Base-by-base conservation (phyloP, 2,888 invertebrate species). In the Ennomos fuscantarius region DNA sequence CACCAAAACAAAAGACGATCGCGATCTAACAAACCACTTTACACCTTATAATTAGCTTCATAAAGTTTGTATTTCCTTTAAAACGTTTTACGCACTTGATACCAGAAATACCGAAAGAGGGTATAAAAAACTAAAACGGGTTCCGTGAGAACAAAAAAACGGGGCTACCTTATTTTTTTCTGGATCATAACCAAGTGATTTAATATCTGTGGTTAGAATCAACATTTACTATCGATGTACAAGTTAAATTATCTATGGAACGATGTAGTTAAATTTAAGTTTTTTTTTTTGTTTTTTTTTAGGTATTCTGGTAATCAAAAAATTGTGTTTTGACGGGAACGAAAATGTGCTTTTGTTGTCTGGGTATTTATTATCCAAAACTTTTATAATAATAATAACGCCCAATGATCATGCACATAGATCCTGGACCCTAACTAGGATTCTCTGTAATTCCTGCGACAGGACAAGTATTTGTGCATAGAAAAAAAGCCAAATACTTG, bases 121-220 rank as follows among this genome's bases (percentile, higher is more conserved):
- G 60, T 50, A 61, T 62, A 55, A 74, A 80, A 79, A 78, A 68
- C 58, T 45, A 66, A 75, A 81, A 79, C 78, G 69, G 78, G 79
- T 79, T 73, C 59, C 69, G 74, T 79, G 78, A 62, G 73, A 79
- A 76, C 76, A 83, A 84, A 84, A 80, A 79, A 74, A 66, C 63
- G 69, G 69, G 66, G 80, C 79, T 76, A 79, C 79, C 71, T 53
- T 53, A 52, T 70, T 56, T 59, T 56, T 65, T 65, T 63, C 60
- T 69, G 74, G 73, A 69, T 68, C 64, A 55, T 67, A 70, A 72
- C 60, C 49, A 66, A 56, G 62, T 71, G 75, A 79, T 76, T 77
- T 79, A 24, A 24, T 24, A 76, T 76, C 68, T 65, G 66, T 66
- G 59, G 69, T 72, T 65, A 35, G 57, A 63, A 66, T 36, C 12